Conservation (phyloP, 2,888 invertebrate species). For the Aporophyla lueneburgensis region DNA sequence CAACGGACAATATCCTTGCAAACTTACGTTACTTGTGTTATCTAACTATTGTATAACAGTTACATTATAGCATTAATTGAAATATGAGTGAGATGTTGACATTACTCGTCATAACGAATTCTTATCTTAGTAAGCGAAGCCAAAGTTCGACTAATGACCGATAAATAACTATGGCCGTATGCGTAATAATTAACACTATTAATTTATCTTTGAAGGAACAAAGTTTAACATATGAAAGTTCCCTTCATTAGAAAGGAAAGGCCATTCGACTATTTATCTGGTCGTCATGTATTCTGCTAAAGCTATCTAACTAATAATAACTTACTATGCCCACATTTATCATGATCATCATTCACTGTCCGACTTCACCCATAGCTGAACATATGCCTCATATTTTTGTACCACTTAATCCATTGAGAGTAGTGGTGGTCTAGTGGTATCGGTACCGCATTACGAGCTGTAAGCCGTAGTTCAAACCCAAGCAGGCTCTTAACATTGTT, state of each 20-base stretch:
- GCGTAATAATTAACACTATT: constrained; percentile 4
- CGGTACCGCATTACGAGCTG: too few species aligned
- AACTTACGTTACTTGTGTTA: not conserved
- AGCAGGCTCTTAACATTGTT: too few species aligned
- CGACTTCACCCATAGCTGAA: too few species aligned
- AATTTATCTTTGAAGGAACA: not conserved
- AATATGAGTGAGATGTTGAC: not conserved
- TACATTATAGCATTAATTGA: constrained; percentile 7
- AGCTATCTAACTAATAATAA: too few species aligned
- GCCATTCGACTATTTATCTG: not conserved
- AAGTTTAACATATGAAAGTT: too few species aligned
- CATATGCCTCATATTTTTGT: too few species aligned
- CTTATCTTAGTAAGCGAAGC: constrained; percentile 38
- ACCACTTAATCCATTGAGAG: too few species aligned
- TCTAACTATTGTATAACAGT: constrained; percentile 15
- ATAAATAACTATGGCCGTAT: constrained; percentile 6
- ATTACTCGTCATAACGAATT: constrained; percentile 22
- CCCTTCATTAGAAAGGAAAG: not conserved
- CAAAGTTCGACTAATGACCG: constrained; percentile 43
- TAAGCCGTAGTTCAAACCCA: too few species aligned
- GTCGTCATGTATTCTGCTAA: not conserved
- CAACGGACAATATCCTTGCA: not conserved
- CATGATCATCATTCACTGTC: too few species aligned
- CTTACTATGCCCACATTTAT: too few species aligned
- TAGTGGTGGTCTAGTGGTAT: too few species aligned